Evolutionary conservation across 2,113 vertebrate genomes (phyloP).

Genomic region (Agapornis roseicollis): DNA sequence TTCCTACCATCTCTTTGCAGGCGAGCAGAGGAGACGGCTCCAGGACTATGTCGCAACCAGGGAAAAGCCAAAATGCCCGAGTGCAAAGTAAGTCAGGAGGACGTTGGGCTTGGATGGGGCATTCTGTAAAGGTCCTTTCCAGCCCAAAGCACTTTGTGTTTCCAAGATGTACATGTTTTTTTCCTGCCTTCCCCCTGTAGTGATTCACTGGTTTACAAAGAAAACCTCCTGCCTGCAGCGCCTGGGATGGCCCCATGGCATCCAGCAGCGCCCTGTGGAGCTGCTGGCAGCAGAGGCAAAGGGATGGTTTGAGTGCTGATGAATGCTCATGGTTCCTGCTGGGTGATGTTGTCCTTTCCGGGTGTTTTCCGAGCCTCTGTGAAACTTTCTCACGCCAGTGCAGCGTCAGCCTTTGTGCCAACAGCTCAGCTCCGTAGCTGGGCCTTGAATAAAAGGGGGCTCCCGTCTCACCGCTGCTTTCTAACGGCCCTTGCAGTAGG

Average conservation of each 20-base stretch:
- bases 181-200: fast-evolving
- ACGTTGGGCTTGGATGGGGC: background rate
- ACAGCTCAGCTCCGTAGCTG: fast-evolving
- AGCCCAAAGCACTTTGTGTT: fast-evolving
- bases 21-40: slow-evolving; percentile 8
- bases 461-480: background rate
- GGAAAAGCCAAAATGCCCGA: slow-evolving; percentile 36
- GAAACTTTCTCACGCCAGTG: background rate
- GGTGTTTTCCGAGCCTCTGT: background rate
- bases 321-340: background rate
- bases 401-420: background rate
- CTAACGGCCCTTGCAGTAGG: background rate
- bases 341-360: background rate
- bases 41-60: slow-evolving; percentile 46
- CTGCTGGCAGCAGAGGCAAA: background rate
- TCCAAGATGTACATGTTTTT: background rate
- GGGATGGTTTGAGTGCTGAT: background rate
- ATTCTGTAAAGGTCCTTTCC: background rate
- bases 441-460: background rate
- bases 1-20: slow-evolving; percentile 21
- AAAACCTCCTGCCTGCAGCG: background rate
- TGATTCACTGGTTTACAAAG: fast-evolving
- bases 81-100: slow-evolving; percentile 62
- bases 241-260: fast-evolving
- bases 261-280: background rate